These are phyloP conservation scores for Anoncus sp. DNA, from an alignment of 2,888 invertebrate species.

Conservation along the genomic window DNA sequence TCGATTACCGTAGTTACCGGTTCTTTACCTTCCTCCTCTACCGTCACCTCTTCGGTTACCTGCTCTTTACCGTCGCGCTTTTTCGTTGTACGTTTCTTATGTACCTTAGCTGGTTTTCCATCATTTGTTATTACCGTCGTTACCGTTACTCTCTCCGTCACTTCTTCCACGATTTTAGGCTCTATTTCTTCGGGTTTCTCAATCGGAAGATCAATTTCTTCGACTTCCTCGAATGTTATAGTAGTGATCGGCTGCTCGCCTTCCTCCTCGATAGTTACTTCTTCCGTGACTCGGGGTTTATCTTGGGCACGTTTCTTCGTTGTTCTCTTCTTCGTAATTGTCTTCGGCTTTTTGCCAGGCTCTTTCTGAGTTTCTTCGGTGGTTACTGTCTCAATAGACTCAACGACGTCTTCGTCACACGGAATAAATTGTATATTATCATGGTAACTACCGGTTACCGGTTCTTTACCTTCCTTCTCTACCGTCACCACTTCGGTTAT, in stretches of 20 bases:
- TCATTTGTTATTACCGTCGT: slow-evolving; percentile 82
- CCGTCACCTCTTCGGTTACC: slow-evolving; percentile 83
- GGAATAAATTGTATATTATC: slow-evolving; percentile 45
- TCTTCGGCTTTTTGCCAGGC: slow-evolving; percentile 74
- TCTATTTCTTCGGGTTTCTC: slow-evolving; percentile 39
- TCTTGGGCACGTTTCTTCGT: slow-evolving; percentile 78
- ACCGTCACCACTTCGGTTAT: slow-evolving; percentile 83
- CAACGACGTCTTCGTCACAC: slow-evolving; percentile 66
- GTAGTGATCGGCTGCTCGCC: slow-evolving; percentile 75
- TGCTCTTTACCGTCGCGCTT: slow-evolving; percentile 82
- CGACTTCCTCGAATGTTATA: slow-evolving; percentile 72
- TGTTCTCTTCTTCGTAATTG: slow-evolving; percentile 77
- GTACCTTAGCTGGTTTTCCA: slow-evolving; percentile 76
- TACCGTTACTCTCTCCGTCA: slow-evolving; percentile 75
- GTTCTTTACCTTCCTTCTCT: slow-evolving; percentile 83
- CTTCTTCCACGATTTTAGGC: slow-evolving; percentile 63
- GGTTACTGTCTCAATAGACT: slow-evolving; percentile 68
- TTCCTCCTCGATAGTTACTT: slow-evolving; percentile 78
- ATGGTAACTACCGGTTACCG: slow-evolving; percentile 79
- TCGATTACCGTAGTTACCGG: slow-evolving; percentile 80
- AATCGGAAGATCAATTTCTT: slow-evolving; percentile 72
- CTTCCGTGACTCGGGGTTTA: slow-evolving; percentile 81
- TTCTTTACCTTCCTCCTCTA: slow-evolving; percentile 82
- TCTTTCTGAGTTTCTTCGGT: slow-evolving; percentile 68
- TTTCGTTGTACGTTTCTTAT: slow-evolving; percentile 75